Base-by-base conservation (phyloP, 2,888 invertebrate species). In the Altica lythri region DNA sequence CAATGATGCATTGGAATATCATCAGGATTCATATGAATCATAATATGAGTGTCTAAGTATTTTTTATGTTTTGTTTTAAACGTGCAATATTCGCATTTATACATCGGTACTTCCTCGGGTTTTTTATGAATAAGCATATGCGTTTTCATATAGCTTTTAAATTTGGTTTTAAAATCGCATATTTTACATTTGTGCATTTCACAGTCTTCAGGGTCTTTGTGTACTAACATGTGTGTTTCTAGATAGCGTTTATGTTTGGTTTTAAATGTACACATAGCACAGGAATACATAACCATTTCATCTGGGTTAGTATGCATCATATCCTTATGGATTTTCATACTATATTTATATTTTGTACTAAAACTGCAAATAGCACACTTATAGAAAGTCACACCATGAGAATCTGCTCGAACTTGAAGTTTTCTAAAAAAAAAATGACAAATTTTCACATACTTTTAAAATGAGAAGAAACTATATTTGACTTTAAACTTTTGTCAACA, bases 41-140 rank as follows among this genome's bases (percentile, higher is more conserved):
- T 45, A 19, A 62, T 47, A 30, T 65, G 65, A 1, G 62, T 62
- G 9, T 63, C 61, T 13, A 65, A 42, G 32, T 62, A 63, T 43
- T 65, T 63, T 38, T 60, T 62, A 46, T 62, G 62, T 52, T 65
- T 65, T 0, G 65, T 65, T 35, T 59, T 44, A 27, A 63, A 65
- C 3, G 47, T 6, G 27, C 65, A 65, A 22, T 53, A 43, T 10
- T 55, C 56, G 37, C 65, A 65, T 37, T 57, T 54, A 40, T 60
- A 53, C 59, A 56, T 59, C 1, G 53, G 44, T 14, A 57, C 53
- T 34, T 65, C 63, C 12, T 55, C 53, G 1, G 61, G 59, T 14
- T 51, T 51, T 25, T 63, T 63, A 51, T 65, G 65, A 9, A 63
- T 52, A 4, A 57, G 42, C 59, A 59, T 59, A 34, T 65, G 65